Percentiles rank a stretch among this genome's conserved stretches.
Evolutionary conservation across 2,888 invertebrate species (phyloP).

Genomic region (Troilus luridus): DNA sequence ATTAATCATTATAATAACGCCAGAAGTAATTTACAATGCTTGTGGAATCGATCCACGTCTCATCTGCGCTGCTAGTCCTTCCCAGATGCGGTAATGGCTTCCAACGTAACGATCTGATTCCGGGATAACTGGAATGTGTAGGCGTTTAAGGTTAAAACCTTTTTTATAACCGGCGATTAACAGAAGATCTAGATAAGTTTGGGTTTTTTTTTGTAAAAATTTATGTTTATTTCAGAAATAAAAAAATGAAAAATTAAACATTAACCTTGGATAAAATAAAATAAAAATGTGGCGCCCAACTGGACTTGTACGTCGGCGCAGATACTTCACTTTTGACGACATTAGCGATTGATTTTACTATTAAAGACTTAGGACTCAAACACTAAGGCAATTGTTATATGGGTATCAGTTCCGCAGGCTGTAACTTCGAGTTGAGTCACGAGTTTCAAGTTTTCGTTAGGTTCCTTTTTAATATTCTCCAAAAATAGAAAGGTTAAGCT

Average conservation of each 20-base stretch:
- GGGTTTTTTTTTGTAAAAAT: background rate
- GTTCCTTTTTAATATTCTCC: too few species aligned
- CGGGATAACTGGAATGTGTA: background rate
- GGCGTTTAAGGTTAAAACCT: slow-evolving; percentile 20
- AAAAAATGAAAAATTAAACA: background rate
- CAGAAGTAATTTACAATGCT: background rate
- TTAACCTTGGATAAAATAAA: background rate
- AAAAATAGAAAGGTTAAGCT: too few species aligned
- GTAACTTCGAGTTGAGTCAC: too few species aligned
- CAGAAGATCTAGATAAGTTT: background rate
- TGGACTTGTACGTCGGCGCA: background rate
- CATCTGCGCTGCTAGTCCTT: background rate
- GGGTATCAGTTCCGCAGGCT: too few species aligned
- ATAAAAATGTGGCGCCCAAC: background rate
- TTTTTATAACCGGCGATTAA: background rate
- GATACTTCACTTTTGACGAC: background rate
- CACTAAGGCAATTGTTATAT: too few species aligned
- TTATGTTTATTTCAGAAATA: background rate
- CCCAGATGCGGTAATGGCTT: background rate
- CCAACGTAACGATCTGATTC: background rate
- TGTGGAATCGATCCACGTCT: background rate
- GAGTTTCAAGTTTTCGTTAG: too few species aligned
- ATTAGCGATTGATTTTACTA: background rate
- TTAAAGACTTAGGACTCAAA: too few species aligned
- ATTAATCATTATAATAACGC: background rate